Evolutionary conservation across 2,888 invertebrate genomes (phyloP).

Genomic region (Pelosia muscerda): DNA sequence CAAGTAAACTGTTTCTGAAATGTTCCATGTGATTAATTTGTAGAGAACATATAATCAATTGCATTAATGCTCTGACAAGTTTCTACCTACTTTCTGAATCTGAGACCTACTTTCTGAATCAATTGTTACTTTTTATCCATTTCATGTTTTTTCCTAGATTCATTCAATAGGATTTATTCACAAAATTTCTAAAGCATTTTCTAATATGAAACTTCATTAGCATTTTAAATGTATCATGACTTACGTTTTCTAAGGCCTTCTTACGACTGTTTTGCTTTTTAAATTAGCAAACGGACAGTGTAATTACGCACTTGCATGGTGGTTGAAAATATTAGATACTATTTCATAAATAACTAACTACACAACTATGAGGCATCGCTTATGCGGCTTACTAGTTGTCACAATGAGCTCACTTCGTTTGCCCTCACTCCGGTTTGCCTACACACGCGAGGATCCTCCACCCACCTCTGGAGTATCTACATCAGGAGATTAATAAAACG

Average conservation of each 20-base stretch:
- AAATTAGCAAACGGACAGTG: not conserved
- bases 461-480: constrained; percentile 54
- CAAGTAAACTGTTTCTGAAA: not conserved
- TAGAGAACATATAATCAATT: constrained; percentile 50
- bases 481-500: constrained; percentile 58
- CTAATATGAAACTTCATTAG: constrained; percentile 21
- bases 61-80: constrained; percentile 45
- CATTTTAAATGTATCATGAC: constrained; percentile 7
- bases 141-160: constrained; percentile 28
- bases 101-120: constrained; percentile 49
- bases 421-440: constrained; percentile 57
- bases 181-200: constrained; percentile 37
- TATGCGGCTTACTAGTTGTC: constrained; percentile 28
- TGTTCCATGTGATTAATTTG: constrained; percentile 36
- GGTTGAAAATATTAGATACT: not conserved
- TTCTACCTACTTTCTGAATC: constrained; percentile 50
- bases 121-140: constrained; percentile 47
- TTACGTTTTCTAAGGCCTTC: constrained; percentile 5
- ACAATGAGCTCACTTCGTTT: constrained; percentile 30
- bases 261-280: not conserved
- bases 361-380: not conserved
- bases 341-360: not conserved
- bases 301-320: constrained; percentile 17
- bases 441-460: constrained; percentile 65
- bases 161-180: constrained; percentile 26